These are phyloP conservation scores for Cavia porcellus DNA, from an alignment of 2,113 vertebrate species.

Conservation along the genomic window DNA sequence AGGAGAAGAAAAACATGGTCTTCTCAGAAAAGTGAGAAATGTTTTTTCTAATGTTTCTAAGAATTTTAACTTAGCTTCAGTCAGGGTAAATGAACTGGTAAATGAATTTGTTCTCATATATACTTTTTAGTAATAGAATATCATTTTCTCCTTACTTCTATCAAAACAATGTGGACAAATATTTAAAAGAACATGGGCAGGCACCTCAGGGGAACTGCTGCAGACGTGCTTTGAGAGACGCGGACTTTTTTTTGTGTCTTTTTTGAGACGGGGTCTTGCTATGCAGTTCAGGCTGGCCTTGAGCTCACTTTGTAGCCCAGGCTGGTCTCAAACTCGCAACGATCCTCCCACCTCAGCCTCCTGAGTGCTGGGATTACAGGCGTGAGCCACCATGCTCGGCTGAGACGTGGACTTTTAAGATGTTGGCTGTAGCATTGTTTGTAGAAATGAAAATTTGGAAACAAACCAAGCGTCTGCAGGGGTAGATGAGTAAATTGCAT, in stretches of 20 bases:
- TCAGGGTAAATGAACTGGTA: neutral
- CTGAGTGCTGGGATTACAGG: too few relatives aligned
- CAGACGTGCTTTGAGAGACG: rapidly evolving
- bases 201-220: neutral
- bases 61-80: neutral
- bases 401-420: neutral
- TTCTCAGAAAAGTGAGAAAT: neutral
- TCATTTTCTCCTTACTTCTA: neutral
- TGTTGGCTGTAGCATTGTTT: neutral
- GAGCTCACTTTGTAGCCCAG: too few relatives aligned
- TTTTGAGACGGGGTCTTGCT: too few relatives aligned
- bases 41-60: neutral
- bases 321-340: too few relatives aligned
- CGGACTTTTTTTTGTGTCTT: too few relatives aligned
- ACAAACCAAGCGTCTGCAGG: neutral
- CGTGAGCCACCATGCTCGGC: too few relatives aligned
- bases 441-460: neutral
- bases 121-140: neutral
- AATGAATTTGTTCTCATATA: neutral
- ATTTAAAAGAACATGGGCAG: neutral
- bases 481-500: neutral
- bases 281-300: too few relatives aligned
- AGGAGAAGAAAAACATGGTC: neutral
- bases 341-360: too few relatives aligned
- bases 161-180: neutral